Evolutionary conservation across 1,140 invertebrate genomes (phyloP).

Genomic region (Panagrolaimus sp.): DNA sequence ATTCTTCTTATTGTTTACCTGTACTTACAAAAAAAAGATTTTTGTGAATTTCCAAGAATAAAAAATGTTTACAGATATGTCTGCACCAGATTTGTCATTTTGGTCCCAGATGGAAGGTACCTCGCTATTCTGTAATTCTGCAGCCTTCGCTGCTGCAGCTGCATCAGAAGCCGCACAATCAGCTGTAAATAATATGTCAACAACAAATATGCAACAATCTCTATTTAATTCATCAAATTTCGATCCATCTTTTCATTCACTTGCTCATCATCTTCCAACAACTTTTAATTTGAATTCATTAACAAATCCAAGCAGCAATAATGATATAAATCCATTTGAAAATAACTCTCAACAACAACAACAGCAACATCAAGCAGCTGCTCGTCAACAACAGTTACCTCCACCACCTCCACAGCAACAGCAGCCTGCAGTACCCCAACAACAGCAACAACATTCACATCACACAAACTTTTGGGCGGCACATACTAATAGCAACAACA

Average conservation of each 20-base stretch:
- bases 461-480: too few species aligned
- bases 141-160: neutral
- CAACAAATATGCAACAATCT: neutral
- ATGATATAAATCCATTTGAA: slow-evolving; percentile 5
- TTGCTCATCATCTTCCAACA: neutral
- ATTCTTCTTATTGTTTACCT: neutral
- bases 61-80: slow-evolving; percentile 4
- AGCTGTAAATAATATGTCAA: neutral
- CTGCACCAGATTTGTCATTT: slow-evolving; percentile 4
- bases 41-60: too few species aligned
- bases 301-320: neutral
- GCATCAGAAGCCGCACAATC: neutral
- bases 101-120: slow-evolving; percentile 14
- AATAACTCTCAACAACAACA: neutral
- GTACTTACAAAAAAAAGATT: too few species aligned
- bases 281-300: neutral
- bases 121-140: neutral
- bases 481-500: too few species aligned
- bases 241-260: neutral
- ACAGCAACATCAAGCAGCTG: neutral
- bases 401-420: neutral
- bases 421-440: neutral
- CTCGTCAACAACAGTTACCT: too few species aligned
- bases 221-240: neutral
- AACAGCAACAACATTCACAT: too few species aligned